Base-by-base conservation (phyloP, 2,888 invertebrate species). In the Rhagonycha fulva region DNA sequence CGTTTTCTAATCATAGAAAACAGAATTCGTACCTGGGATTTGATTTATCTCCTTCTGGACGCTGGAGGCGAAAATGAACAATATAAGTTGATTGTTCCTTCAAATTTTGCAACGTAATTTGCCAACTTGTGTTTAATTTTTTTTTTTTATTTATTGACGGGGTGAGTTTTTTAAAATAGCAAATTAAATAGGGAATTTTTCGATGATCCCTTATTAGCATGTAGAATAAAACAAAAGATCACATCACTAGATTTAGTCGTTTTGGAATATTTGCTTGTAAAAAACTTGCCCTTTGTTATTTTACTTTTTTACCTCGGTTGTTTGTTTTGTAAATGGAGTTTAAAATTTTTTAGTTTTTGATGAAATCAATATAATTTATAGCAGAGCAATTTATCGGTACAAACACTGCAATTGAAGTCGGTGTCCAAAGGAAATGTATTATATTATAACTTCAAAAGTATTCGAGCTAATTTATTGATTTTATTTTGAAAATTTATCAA, bases 11-110 rank as follows among this genome's bases (percentile, higher is more conserved):
- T 76, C 7, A 61, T 78, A n/a, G 71, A 63, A 24, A 76, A 67
- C 12, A 76, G 70, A 66, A 9, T 76, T 2, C 60, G 30, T 14
- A 60, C 70, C 3, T 76, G 76, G 76, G 71, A 74, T 63, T 62
- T 78, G 47, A 63, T 78, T 14, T 14, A 70, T 47, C 26, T 62
- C 0, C 74, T 78, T 32, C 26, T 78, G 0, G 74, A 78, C 26
- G 62, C 23, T 14, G 78, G 76, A 14, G 71, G 74, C 4, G 78
- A 76, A 78, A 78, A 67, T 26, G 72, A 76, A 30, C 73, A 78
- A 30, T 70, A 70, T 24, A 68, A 76, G 47, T 47, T 78, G 30
- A 14, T 78, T 61, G 14, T 72, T 47, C 78, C 78, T 0, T 71
- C 30, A 11, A 30, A 72, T 28, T 72, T 70, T 72, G 0, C 12